Evolutionary conservation across 2,888 invertebrate species (phyloP).

Genomic region (Platerodrilus igneus): DNA sequence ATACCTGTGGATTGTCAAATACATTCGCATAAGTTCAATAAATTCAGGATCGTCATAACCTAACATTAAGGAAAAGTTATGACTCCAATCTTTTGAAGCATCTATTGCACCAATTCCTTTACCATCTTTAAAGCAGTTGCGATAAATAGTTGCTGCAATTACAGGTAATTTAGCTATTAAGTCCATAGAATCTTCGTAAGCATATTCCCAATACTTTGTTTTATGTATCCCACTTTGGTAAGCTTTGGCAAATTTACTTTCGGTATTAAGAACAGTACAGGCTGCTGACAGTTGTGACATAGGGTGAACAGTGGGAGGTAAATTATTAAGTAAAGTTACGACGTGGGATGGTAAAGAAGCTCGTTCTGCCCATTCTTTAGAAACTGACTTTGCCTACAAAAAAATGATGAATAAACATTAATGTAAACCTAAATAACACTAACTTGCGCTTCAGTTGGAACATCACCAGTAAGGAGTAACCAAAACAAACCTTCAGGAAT

Average conservation of each 20-base stretch:
- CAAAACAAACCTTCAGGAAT: constrained; percentile 94
- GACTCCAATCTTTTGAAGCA: constrained; percentile 85
- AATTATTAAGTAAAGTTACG: constrained; percentile 87
- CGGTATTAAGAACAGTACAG: constrained; percentile 85
- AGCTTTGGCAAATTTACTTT: constrained; percentile 87
- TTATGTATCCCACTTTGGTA: constrained; percentile 86
- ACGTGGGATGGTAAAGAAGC: constrained; percentile 90
- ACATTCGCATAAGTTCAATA: constrained; percentile 87
- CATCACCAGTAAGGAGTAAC: constrained; percentile 83
- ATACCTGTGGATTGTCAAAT: constrained; percentile 84
- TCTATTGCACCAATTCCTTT: constrained; percentile 86
- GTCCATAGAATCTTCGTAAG: constrained; percentile 92
- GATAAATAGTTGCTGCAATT: constrained; percentile 89
- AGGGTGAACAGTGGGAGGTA: constrained; percentile 85
- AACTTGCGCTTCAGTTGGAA: constrained; percentile 78
- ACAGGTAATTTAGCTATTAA: constrained; percentile 92
- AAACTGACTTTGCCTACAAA: constrained; percentile 60
- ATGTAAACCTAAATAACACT: constrained; percentile 6
- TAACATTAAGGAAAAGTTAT: constrained; percentile 88
- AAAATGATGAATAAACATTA: constrained; percentile 2
- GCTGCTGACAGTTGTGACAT: constrained; percentile 94
- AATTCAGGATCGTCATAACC: constrained; percentile 82
- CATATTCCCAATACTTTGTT: constrained; percentile 85
- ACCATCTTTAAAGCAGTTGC: constrained; percentile 80
- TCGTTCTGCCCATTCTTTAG: constrained; percentile 80